Conservation (phyloP, 64 coral and sea anemone genomes). For the Porites lutea region DNA sequence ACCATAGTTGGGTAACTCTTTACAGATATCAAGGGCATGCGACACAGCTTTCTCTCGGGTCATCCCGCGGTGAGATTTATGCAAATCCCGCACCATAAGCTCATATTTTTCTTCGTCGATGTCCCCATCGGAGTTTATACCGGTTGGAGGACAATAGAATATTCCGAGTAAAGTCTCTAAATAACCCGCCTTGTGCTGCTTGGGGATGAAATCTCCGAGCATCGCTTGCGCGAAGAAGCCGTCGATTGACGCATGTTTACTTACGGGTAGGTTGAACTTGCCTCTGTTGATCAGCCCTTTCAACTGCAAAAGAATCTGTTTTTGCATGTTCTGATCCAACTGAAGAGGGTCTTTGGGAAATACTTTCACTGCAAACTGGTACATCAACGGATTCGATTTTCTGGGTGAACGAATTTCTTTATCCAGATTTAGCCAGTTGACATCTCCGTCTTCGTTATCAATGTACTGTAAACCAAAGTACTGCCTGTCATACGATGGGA, state of each 20-base stretch:
- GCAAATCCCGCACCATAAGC: conserved; percentile 81
- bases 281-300: conserved; percentile 79
- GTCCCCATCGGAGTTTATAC: conserved; percentile 78
- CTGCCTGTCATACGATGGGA: conserved; percentile 51
- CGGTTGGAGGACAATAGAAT: conserved; percentile 72
- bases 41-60: conserved; percentile 53
- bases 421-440: conserved; percentile 78
- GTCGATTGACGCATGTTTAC: conserved; percentile 78
- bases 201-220: conserved; percentile 73
- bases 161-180: conserved; percentile 74
- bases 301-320: conserved; percentile 55
- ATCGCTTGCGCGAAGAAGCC: conserved; percentile 80
- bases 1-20: conserved; percentile 59
- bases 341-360: conserved; percentile 68
- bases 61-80: conserved; percentile 83
- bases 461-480: conserved; percentile 88
- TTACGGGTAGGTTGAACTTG: conserved; percentile 60
- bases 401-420: conserved; percentile 54
- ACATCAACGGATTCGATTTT: conserved; percentile 52
- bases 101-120: conserved; percentile 72
- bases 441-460: conserved; percentile 78
- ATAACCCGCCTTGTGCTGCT: conserved; percentile 74
- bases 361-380: conserved; percentile 85
- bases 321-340: conserved; percentile 21
- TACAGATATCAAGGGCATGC: conserved; percentile 66